Evolutionary conservation across 2,797 vertebrate species (phyloP), one percentile per base, ranked within the genome.

Genomic region (Limosa lapponica): DNA sequence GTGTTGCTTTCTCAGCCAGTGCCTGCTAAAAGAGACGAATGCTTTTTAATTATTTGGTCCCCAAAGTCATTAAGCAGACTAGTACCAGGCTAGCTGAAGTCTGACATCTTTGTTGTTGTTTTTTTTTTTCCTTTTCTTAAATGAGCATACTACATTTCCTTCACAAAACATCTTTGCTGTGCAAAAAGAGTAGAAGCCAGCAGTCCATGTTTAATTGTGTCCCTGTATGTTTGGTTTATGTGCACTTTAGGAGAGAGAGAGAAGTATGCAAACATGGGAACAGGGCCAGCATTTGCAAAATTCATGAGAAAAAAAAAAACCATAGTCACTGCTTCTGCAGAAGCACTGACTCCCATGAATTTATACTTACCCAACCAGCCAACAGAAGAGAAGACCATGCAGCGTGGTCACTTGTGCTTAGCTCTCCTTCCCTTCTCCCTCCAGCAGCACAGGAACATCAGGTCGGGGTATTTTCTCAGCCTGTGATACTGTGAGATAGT

Each of bases 191-290:
- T 54, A 80, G 91, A 96, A 93, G 61, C 22, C 84, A 83, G 82
- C 64, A 66, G 72, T 44, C 87, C 23, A 5, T 51, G 44, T 71
- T 97, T 89, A 66, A 93, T 41, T 73, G 61, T 39, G 57, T 75
- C 13, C 41, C 58, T 78, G 49, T 30, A 8, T 71, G 67, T 85
- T 91, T 92, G 87, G 65, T 49, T 93, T 91, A 32, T 0, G 0
- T 54, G 78, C 64, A 28, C 89, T 70, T 89, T 28, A 70, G 62
- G 51, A 58, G 74, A 62, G 83, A 87, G 57, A 77, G 37, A 69
- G 55, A 87, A 85, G 32, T 65, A 92, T n/a, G 62, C 83, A 90
- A 92, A 95, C 44, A 82, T 28, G 44, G 89, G 89, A 92, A 85
- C 44, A 12, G 61, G 51, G 82, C 84, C 89, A 95, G 49, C 48